Evolutionary conservation across 2,113 vertebrate genomes (phyloP), one percentile per base, ranked within the genome.

Genomic region (Macrotus californicus): DNA sequence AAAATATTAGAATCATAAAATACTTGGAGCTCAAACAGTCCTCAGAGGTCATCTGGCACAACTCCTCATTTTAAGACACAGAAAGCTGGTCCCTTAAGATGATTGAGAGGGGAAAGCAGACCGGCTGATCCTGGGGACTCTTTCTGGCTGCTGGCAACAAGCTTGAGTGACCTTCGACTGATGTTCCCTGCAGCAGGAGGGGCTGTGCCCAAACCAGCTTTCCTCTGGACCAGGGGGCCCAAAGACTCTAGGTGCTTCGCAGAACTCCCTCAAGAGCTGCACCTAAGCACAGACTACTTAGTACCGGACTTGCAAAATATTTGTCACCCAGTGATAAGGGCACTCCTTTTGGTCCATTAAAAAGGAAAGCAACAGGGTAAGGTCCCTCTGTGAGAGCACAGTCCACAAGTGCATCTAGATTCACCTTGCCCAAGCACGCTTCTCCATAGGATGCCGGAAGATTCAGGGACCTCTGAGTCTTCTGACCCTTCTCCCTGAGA

Each of bases 1-100:
- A 93, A 95, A 84, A 83, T 69, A 91, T 50, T 76, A 93, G 36
- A 93, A 75, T 67, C 36, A 46, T 64, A 80, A 92, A 91, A 69
- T 69, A 79, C 29, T 41, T 14, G 72, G 12, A 85, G 73, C 19
- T 91, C 6, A 12, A 39, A 75, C 43, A 4, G 26, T 48, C 36
- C 50, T 79, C 73, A 73, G 86, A 41, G 36, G 87, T 67, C 48
- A 93, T 56, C 59, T 39, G 80, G 13, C 29, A 77, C 36, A 79
- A 34, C 7, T 3, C 50, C 67, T 72, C 48, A 39, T 52, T 48
- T 90, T 83, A 67, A 59, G 43, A 69, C 73, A 73, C 12, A 48
- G 69, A 72, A 84, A 64, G 5, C 1, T 13, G 2, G 54, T 31
- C 13, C 2, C 29, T 88, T 83, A 59, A 59, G 13, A 36, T 52